These are phyloP conservation scores for Ectropis grisescens DNA, from an alignment of 1,140 invertebrate species.

Conservation along the genomic window DNA sequence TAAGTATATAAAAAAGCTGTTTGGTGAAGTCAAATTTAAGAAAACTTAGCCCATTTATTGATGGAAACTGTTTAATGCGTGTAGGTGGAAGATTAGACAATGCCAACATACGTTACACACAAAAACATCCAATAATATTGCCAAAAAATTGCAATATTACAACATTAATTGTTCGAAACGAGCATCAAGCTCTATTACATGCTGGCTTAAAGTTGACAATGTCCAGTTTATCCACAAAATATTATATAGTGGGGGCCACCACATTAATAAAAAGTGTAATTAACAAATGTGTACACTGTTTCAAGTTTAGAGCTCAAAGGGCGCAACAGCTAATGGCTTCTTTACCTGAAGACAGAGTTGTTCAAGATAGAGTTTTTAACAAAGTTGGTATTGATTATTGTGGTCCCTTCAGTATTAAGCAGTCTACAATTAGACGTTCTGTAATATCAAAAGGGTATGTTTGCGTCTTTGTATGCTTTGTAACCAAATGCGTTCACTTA, in stretches of 20 bases:
- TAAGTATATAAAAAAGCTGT: no score
- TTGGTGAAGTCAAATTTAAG: no score
- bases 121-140: background rate
- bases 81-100: background rate
- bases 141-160: background rate
- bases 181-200: background rate
- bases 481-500: constrained; percentile 23
- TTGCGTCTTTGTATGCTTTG: constrained; percentile 12
- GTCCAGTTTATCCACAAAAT: background rate
- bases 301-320: background rate
- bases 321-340: constrained; percentile 3
- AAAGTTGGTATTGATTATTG: constrained; percentile 2
- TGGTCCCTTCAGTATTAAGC: constrained; percentile 1
- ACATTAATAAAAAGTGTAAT: background rate
- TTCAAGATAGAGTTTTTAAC: background rate
- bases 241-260: background rate
- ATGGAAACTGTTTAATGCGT: background rate
- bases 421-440: background rate
- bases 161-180: background rate
- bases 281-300: constrained; percentile 1
- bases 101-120: background rate
- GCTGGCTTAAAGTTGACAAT: background rate
- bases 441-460: constrained; percentile 3
- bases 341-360: constrained; percentile 1
- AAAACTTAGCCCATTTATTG: background rate